Base-by-base conservation (phyloP, 2,888 invertebrate genomes). In the Morinoia aosen region DNA sequence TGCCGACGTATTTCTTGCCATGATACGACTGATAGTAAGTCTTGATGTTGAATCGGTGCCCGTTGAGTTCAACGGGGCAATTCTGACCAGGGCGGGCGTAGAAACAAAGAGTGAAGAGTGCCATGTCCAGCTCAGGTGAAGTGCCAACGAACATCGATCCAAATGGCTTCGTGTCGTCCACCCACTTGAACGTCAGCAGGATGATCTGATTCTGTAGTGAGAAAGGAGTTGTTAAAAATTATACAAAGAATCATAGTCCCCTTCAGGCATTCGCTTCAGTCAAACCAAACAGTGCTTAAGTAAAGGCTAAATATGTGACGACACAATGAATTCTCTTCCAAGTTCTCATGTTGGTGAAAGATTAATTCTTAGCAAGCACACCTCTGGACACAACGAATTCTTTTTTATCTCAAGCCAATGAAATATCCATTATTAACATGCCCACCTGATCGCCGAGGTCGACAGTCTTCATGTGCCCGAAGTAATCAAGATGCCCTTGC, bases 51-150 rank as follows among this genome's bases (percentile, higher is more conserved):
- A 99, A 98, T 96, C 98, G 98, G 96, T 98, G 98, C 76, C 98
- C 98, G 96, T 98, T 98, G 96, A 99, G 97, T 95, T 98, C 98
- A 25, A 99, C 97, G 0, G 98, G 98, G 97, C 99, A 99, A 11
- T 98, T 98, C 96, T 98, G 97, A 97, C 98, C 98, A 0, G 98
- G 98, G 95, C 98, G 98, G 33, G 98, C 97, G 91, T 98, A 97
- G 97, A 98, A 99, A 97, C 99, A 99, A 10, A 99, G 98, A 0
- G 99, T 98, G 97, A 99, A 99, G 5, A 99, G 97, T 0, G 99
- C 98, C 97, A 99, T 98, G 97, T 99, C 99, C 96, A 99, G 97
- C 97, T 99, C 99, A 0, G 99, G 99, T 95, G 99, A 99, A 1
- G 98, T 98, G 57, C 99, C 99, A 96, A 99, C 97, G 97, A 99